Evolutionary conservation across 2,113 vertebrate species (phyloP), one percentile per base, ranked within the genome.

Genomic region (Corvus cornix): DNA sequence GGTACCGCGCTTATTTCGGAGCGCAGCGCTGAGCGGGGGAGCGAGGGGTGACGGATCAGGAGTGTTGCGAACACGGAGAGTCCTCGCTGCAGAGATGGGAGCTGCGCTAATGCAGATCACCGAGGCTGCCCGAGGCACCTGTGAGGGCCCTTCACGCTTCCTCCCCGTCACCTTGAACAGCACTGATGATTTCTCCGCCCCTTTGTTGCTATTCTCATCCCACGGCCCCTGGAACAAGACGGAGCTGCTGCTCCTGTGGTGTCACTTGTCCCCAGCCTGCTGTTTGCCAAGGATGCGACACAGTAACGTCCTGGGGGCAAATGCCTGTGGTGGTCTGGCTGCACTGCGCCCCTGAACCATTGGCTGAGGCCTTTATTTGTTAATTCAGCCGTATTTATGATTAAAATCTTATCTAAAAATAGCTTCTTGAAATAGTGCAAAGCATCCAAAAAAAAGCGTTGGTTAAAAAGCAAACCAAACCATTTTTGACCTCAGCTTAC

Each of bases 51-150:
- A 19, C 0, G 2, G 62, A 37, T 49, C 30, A 5, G 53, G 44
- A 66, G 39, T 6, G 31, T 7, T 44, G 28, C 0, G 73, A 62
- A 8, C 62, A 5, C 3, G 1, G 0, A 0, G 26, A 49, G 44
- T 10, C 30, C 48, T 44, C 33, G 35, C 72, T 84, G 46, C 66
- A 52, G 33, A 35, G 58, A 7, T 22, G 46, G 63, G 49, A 37
- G 20, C 28, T 74, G 58, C 3, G 1, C 68, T 76, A 55, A 24
- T 56, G 53, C 62, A 46, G 60, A 21, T 27, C 27, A 3, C 30
- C 3, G 64, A 41, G 53, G 27, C 46, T 68, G 22, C 2, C 0
- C 6, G 39, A 79, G 39, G 51, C 58, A 7, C 9, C 13, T 68
- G 41, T 1, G 27, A 44, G 73, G 51, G 41, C 53, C 48, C 59